Percentiles rank a stretch among this genome's conserved stretches.
Evolutionary conservation across 1,140 invertebrate species (phyloP).

Genomic region (Pachypeltis micranthus): DNA sequence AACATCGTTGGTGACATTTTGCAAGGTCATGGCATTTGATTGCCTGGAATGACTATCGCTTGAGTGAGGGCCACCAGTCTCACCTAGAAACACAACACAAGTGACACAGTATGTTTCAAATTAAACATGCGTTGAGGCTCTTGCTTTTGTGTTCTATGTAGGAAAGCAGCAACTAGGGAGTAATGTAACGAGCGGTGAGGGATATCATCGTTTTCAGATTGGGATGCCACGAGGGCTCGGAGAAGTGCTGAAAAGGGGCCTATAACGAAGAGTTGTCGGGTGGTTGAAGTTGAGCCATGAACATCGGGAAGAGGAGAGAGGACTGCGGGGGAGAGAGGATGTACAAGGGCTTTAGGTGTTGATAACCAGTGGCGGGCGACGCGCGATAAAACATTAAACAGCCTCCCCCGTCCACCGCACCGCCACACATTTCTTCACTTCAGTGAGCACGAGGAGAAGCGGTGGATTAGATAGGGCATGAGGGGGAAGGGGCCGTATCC

Average conservation of each 20-base stretch:
- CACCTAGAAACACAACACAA: no score
- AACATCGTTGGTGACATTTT: no score
- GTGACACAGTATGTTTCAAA: no score
- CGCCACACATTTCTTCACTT: background rate
- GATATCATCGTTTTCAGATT: conserved; percentile 3
- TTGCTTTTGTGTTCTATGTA: background rate
- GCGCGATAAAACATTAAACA: conserved; percentile 3
- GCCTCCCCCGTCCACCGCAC: background rate
- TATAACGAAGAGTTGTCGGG: no score
- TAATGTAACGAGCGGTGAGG: conserved; percentile 1
- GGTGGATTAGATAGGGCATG: background rate
- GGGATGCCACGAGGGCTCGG: background rate
- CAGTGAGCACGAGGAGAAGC: background rate
- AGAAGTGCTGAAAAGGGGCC: no score
- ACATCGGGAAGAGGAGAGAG: no score
- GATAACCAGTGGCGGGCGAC: background rate
- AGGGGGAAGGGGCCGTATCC: background rate
- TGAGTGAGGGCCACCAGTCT: no score
- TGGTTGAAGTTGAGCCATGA: no score
- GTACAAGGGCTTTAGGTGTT: background rate
- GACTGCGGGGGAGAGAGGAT: no score
- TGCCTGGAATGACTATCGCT: no score
- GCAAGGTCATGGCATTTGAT: no score
- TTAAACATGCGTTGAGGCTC: no score
- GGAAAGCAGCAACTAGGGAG: background rate